Conservation (phyloP, 53 echinoderm and acorn worm species). For the Antedon mediterranea region DNA sequence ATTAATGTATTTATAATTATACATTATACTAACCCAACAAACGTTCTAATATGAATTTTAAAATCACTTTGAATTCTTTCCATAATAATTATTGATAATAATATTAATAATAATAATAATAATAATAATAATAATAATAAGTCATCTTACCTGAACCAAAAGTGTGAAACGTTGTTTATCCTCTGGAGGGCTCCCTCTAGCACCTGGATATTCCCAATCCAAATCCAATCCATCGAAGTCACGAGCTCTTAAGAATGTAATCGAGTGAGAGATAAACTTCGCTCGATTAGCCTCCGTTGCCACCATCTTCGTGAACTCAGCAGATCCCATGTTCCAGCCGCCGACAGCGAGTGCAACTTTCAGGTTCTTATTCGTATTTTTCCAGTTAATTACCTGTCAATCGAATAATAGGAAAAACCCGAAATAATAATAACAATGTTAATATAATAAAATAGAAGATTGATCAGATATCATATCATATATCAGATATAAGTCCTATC, state of each 20-base stretch:
- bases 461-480: too few relatives aligned
- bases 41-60: too few relatives aligned
- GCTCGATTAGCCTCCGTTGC: background rate
- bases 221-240: slow-evolving; percentile 6
- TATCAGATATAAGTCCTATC: too few relatives aligned
- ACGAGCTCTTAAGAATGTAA: background rate
- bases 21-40: too few relatives aligned
- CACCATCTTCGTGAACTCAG: slow-evolving; percentile 4
- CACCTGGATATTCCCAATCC: slow-evolving; percentile 11
- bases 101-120: too few relatives aligned
- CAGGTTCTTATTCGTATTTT: background rate
- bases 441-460: too few relatives aligned
- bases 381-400: background rate
- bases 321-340: slow-evolving; percentile 7
- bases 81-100: too few relatives aligned
- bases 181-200: slow-evolving; percentile 2
- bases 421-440: background rate
- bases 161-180: background rate
- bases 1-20: too few relatives aligned
- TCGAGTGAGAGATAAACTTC: background rate
- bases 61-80: too few relatives aligned
- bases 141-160: background rate
- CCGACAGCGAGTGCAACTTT: background rate
- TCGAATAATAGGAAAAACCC: background rate
- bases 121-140: too few relatives aligned